phyloP scores from a whole-genome alignment of 2,888 invertebrate species.

The Drosophila kuntzei region DNA sequence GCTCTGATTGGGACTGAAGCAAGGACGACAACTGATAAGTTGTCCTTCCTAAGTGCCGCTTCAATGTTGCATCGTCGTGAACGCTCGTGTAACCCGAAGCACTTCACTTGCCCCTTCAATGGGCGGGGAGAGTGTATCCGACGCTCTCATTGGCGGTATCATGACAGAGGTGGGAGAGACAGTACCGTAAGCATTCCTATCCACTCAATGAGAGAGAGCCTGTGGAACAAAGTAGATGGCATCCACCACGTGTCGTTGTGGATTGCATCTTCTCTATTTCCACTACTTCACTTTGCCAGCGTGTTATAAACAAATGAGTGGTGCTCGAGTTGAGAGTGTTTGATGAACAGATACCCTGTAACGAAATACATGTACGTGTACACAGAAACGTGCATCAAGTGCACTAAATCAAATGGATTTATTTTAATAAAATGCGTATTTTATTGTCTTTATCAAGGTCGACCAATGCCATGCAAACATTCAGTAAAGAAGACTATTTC shows the following conservation, averaged over 20 bases:
- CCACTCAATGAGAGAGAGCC: slow-evolving; percentile 1
- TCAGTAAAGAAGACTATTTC: neutral
- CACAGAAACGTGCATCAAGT: neutral
- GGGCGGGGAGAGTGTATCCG: slow-evolving; percentile 52
- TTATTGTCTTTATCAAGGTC: neutral
- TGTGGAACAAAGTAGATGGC: slow-evolving; percentile 41
- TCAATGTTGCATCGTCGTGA: slow-evolving; percentile 25
- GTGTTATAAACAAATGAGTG: neutral
- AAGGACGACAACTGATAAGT: slow-evolving; percentile 54
- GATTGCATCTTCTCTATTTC: slow-evolving; percentile 14
- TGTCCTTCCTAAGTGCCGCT: slow-evolving; percentile 35
- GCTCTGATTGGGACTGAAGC: slow-evolving; percentile 82
- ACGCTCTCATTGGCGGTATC: slow-evolving; percentile 69
- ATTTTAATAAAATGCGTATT: neutral
- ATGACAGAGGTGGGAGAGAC: slow-evolving; percentile 50
- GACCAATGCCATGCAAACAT: neutral
- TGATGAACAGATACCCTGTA: slow-evolving; percentile 8
- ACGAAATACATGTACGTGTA: neutral
- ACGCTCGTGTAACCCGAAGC: slow-evolving; percentile 45
- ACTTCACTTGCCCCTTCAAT: slow-evolving; percentile 33
- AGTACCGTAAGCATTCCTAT: slow-evolving; percentile 26
- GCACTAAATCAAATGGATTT: neutral
- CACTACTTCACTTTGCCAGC: neutral
- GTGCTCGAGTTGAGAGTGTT: neutral
- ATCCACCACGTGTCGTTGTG: slow-evolving; percentile 79